A percentile compares a stretch with the other conserved stretches of the same genome.
These are phyloP conservation scores for Caenorhabditis wallacei DNA, from an alignment of 2,888 invertebrate genomes.

Conservation along the genomic window DNA sequence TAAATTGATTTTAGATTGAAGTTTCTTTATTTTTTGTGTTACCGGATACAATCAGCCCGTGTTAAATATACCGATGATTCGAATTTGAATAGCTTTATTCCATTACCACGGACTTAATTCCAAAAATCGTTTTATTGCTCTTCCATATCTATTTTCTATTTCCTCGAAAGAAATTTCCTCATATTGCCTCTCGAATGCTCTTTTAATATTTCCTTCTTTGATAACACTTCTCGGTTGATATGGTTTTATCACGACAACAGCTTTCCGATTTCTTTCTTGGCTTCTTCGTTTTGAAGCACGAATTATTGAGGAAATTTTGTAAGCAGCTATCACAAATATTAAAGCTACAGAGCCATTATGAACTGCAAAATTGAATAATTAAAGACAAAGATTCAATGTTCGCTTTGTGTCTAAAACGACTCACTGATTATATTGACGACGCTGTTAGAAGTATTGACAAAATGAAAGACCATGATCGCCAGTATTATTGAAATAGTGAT, in stretches of 20 bases:
- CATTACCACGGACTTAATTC: too few relatives aligned
- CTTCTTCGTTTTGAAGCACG: background rate
- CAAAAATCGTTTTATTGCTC: too few relatives aligned
- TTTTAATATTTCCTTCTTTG: background rate
- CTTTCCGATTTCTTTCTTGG: background rate
- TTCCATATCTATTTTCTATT: background rate
- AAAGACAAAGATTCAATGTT: too few relatives aligned
- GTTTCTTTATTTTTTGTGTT: background rate
- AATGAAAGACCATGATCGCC: background rate
- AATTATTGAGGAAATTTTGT: background rate
- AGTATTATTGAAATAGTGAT: background rate
- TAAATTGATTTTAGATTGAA: background rate
- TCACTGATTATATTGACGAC: constrained; percentile 1
- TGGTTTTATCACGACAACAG: constrained; percentile 1
- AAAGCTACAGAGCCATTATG: background rate
- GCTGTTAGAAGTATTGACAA: background rate
- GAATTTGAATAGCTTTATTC: too few relatives aligned
- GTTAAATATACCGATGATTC: constrained; percentile 4
- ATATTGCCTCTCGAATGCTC: background rate
- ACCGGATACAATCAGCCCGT: constrained; percentile 40
- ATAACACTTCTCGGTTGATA: background rate
- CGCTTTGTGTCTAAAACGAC: background rate
- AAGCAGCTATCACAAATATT: background rate
- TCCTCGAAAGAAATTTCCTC: constrained; percentile 28
- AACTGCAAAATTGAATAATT: background rate